These are phyloP conservation scores for Megalopta genalis DNA, from an alignment of 1,140 invertebrate genomes.

Conservation along the genomic window DNA sequence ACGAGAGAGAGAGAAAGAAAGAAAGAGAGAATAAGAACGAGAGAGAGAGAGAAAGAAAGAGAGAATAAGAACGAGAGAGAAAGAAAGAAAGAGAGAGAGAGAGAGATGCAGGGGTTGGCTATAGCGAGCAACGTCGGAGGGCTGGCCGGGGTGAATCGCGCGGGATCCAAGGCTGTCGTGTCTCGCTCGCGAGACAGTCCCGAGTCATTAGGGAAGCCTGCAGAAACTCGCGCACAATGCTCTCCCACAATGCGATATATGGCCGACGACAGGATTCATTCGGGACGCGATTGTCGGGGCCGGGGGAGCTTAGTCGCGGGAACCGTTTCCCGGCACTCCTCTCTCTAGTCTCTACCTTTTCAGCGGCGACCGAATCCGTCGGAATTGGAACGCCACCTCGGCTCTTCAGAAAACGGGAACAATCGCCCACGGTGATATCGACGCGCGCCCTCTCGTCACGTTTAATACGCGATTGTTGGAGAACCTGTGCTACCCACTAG, in stretches of 20 bases:
- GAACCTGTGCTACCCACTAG: background rate
- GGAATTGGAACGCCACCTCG: background rate
- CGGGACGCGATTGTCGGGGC: conserved; percentile 20
- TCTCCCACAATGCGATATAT: conserved; percentile 32
- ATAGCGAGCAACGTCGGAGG: conserved; percentile 24
- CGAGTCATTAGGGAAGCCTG: conserved; percentile 64
- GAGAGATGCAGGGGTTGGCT: background rate
- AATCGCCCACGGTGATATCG: background rate
- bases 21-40: no score
- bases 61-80: no score
- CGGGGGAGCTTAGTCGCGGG: background rate
- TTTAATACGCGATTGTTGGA: background rate
- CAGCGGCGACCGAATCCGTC: background rate
- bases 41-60: no score
- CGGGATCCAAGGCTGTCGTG: conserved; percentile 25
- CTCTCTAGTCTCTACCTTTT: background rate
- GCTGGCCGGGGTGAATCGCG: conserved; percentile 12
- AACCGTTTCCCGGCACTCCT: background rate
- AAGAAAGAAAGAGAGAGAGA: no score
- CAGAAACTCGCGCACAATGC: conserved; percentile 59
- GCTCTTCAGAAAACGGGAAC: background rate
- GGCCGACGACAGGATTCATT: conserved; percentile 31
- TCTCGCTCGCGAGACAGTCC: conserved; percentile 51
- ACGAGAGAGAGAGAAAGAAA: no score
- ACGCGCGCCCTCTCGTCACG: background rate